phyloP scores from a whole-genome alignment of 2,113 vertebrate species.

The Scartelaos histophorus region DNA sequence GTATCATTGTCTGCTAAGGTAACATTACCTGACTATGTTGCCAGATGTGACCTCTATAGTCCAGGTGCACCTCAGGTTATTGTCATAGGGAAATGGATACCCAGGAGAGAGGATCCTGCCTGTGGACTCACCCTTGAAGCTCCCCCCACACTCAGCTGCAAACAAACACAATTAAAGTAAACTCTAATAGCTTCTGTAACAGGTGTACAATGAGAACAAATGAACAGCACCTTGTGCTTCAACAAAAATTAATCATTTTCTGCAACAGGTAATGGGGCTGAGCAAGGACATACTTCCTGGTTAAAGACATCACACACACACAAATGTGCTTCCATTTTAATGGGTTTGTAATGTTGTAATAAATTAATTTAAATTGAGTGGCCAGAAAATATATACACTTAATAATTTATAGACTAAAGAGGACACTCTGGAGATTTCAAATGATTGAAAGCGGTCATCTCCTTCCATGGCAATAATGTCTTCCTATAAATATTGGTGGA shows the following conservation, averaged over 20 bases:
- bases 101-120: conserved; percentile 96
- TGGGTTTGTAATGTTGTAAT: conserved; percentile 47
- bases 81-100: conserved; percentile 98
- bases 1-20: not conserved
- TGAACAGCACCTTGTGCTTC: conserved; percentile 17
- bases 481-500: conserved; percentile 42
- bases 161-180: conserved; percentile 14
- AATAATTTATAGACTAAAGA: conserved; percentile 16
- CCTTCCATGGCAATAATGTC: conserved; percentile 41
- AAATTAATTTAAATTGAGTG: conserved; percentile 59
- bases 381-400: conserved; percentile 35
- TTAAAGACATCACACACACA: conserved; percentile 12
- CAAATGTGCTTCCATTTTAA: conserved; percentile 1
- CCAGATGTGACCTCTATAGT: conserved; percentile 92
- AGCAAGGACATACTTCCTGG: conserved; percentile 21
- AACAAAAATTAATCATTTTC: conserved; percentile 15
- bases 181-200: conserved; percentile 6
- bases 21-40: conserved; percentile 90
- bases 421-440: conserved; percentile 47
- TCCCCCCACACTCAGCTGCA: conserved; percentile 94
- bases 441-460: conserved; percentile 31
- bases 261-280: conserved; percentile 24
- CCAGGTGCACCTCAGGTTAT: conserved; percentile 95
- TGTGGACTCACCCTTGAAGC: conserved; percentile 91
- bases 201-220: conserved; percentile 22